These are phyloP conservation scores for Colaptes auratus DNA, from an alignment of 2,113 vertebrate genomes.

Conservation along the genomic window DNA sequence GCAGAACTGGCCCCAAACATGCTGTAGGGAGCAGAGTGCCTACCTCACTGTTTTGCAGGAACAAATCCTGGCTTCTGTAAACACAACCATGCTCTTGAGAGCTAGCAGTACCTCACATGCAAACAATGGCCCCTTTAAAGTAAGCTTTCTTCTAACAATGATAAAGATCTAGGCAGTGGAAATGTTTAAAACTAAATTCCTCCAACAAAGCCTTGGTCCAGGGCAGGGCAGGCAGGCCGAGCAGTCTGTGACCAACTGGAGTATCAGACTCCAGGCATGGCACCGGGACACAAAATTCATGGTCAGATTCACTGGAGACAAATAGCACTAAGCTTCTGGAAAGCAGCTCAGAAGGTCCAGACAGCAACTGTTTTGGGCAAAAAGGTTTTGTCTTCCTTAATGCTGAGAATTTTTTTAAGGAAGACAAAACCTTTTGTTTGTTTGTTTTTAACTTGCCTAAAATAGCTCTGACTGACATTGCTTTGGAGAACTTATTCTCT, in stretches of 20 bases:
- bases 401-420: background rate
- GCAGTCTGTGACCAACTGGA: background rate
- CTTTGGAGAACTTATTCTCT: background rate
- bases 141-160: background rate
- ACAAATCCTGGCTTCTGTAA: background rate
- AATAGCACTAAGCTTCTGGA: background rate
- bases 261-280: background rate
- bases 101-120: background rate
- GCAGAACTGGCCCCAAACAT: accelerated
- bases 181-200: background rate
- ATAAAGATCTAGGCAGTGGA: background rate
- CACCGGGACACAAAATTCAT: accelerated
- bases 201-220: background rate
- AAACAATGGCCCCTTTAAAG: background rate
- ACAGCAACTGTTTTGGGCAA: too few relatives aligned
- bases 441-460: background rate
- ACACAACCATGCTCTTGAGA: background rate
- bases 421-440: background rate
- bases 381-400: too few relatives aligned
- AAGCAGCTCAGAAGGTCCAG: background rate
- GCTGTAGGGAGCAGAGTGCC: background rate
- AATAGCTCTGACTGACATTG: background rate
- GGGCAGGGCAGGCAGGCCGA: background rate
- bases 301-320: background rate
- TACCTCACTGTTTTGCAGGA: background rate